These are phyloP conservation scores for Drosophila prosaltans DNA, from an alignment of 1,140 invertebrate species.

Conservation along the genomic window DNA sequence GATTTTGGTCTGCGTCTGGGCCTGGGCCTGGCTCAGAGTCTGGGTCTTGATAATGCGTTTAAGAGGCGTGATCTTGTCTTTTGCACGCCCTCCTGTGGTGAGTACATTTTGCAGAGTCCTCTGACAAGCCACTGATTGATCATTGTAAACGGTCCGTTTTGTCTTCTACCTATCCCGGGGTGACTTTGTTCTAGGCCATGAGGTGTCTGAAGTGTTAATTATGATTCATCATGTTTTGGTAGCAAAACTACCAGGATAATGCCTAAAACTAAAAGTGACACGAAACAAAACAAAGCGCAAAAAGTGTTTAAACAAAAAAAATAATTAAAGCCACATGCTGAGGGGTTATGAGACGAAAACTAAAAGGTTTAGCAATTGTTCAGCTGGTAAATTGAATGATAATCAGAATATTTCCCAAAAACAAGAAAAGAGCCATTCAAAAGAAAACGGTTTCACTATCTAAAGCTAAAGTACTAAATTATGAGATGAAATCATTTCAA, in stretches of 20 bases:
- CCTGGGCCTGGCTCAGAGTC: slow-evolving; percentile 30
- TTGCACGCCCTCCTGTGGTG: slow-evolving; percentile 76
- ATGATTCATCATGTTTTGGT: slow-evolving; percentile 64
- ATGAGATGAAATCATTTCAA: slow-evolving; percentile 15
- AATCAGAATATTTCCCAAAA: not conserved
- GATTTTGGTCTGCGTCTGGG: slow-evolving; percentile 1
- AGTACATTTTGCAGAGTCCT: slow-evolving; percentile 18
- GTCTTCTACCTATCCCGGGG: slow-evolving; percentile 28
- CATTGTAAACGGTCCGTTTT: slow-evolving; percentile 56
- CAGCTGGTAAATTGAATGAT: slow-evolving; percentile 26
- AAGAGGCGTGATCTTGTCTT: slow-evolving; percentile 80
- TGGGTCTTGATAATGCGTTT: slow-evolving; percentile 60
- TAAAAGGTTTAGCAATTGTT: slow-evolving; percentile 56
- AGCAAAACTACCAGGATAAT: slow-evolving; percentile 67
- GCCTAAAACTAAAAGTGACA: slow-evolving; percentile 45
- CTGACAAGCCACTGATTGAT: slow-evolving; percentile 67
- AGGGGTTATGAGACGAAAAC: not conserved
- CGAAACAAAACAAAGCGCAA: slow-evolving; percentile 53
- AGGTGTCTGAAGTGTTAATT: slow-evolving; percentile 42
- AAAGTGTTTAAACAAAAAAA: slow-evolving; percentile 29
- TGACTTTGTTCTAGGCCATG: not conserved
- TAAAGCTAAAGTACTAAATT: not conserved
- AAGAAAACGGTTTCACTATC: not conserved
- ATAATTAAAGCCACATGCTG: not conserved
- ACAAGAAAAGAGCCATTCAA: not conserved